A percentile compares a stretch with the other conserved stretches of the same genome.
Evolutionary conservation across 2,888 invertebrate species (phyloP).

Genomic region (Cerceris ruficornis): DNA sequence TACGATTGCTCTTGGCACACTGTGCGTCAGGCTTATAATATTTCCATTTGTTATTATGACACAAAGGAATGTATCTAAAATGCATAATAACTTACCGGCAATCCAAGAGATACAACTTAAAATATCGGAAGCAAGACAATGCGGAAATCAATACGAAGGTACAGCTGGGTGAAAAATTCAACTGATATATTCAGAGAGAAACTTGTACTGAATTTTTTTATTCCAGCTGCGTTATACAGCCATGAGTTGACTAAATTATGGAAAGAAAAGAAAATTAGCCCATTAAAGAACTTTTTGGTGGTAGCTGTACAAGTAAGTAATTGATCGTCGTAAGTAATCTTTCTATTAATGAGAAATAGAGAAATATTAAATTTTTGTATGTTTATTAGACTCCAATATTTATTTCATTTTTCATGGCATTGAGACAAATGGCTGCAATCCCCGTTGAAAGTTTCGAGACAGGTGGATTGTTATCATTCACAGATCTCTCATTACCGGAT

Average conservation of each 20-base stretch:
- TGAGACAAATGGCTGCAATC: slow-evolving; percentile 93
- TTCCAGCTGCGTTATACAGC: slow-evolving; percentile 86
- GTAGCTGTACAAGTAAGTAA: slow-evolving; percentile 88
- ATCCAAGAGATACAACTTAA: slow-evolving; percentile 91
- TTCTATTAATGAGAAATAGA: not conserved
- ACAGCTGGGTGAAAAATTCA: slow-evolving; percentile 41
- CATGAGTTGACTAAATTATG: slow-evolving; percentile 92
- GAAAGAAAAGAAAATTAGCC: slow-evolving; percentile 91
- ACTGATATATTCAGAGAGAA: not conserved
- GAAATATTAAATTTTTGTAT: slow-evolving; percentile 7
- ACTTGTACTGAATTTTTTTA: not conserved
- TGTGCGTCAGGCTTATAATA: slow-evolving; percentile 88
- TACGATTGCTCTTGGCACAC: slow-evolving; percentile 91
- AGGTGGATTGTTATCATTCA: slow-evolving; percentile 97
- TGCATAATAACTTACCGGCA: slow-evolving; percentile 94
- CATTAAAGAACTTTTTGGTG: slow-evolving; percentile 90
- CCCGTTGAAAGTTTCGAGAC: slow-evolving; percentile 95
- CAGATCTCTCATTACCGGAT: slow-evolving; percentile 95
- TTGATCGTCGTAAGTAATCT: not conserved
- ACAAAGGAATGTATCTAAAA: slow-evolving; percentile 90
- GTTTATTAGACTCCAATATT: slow-evolving; percentile 89
- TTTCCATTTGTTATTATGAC: slow-evolving; percentile 93
- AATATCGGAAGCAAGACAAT: slow-evolving; percentile 92
- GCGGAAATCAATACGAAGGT: slow-evolving; percentile 91
- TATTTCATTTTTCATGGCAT: slow-evolving; percentile 94